Percentiles rank a stretch among this genome's conserved stretches.
Evolutionary conservation across 2,113 vertebrate genomes (phyloP).

Genomic region (Corythornis madagascariensis): DNA sequence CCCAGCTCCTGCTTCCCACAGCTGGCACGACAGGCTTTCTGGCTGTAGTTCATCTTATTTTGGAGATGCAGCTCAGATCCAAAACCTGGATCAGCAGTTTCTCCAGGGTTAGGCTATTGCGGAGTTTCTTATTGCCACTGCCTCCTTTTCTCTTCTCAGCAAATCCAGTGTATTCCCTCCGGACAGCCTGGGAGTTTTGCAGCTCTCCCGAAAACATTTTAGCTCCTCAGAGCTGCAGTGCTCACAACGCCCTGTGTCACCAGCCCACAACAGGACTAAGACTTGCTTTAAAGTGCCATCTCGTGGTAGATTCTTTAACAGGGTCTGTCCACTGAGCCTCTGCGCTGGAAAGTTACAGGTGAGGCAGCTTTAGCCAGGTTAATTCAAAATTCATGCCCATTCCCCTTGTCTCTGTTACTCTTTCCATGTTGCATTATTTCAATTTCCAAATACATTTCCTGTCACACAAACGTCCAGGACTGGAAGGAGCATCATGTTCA

Average conservation of each 20-base stretch:
- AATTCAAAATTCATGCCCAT: not conserved
- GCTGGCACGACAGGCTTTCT: not conserved
- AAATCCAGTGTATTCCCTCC: not conserved
- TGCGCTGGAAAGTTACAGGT: not conserved
- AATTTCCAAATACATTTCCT: not conserved
- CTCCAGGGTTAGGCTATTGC: not conserved
- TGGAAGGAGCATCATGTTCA: not conserved
- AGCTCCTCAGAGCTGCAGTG: not conserved
- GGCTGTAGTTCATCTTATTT: not conserved
- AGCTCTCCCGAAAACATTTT: not conserved
- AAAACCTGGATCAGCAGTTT: not conserved
- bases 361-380: not conserved
- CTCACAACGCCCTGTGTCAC: not conserved
- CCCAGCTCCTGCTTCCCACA: not conserved
- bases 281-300: conserved; percentile 50
- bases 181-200: not conserved
- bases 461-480: not conserved
- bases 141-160: not conserved
- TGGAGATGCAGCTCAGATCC: not conserved
- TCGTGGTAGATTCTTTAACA: not conserved
- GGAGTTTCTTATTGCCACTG: not conserved
- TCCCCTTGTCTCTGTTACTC: not conserved
- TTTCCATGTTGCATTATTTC: not conserved
- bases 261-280: not conserved
- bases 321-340: fast-evolving